Percentiles rank a stretch among this genome's conserved stretches.
Conservation (phyloP, 37 sponge, comb jelly and placozoan species). For the Geodia barretti region DNA sequence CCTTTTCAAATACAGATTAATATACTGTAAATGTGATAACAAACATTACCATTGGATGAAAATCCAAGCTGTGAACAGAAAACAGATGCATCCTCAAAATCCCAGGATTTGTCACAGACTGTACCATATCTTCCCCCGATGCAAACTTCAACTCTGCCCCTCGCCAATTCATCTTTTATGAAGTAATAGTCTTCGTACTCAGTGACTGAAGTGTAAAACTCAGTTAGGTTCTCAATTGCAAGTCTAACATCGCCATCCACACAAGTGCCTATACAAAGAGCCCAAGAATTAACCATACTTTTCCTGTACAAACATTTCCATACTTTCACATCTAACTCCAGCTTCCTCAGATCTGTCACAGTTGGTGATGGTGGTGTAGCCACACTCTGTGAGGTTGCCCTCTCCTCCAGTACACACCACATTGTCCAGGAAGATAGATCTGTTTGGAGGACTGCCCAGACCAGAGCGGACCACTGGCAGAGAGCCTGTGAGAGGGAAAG, state of each 20-base stretch:
- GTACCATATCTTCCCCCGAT: slow-evolving; percentile 3
- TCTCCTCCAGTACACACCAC: slow-evolving; percentile 54
- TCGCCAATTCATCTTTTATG: neutral
- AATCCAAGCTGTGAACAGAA: slow-evolving; percentile 35
- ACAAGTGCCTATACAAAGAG: slow-evolving; percentile 17
- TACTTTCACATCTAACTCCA: slow-evolving; percentile 56
- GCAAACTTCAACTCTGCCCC: slow-evolving; percentile 16
- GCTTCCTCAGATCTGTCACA: slow-evolving; percentile 31
- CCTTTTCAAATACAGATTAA: too few relatives aligned
- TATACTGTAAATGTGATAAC: too few relatives aligned
- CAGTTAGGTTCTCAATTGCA: neutral
- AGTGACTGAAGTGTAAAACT: neutral
- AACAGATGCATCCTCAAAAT: slow-evolving; percentile 18
- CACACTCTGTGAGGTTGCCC: slow-evolving; percentile 32
- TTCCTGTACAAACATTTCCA: too few relatives aligned
- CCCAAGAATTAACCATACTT: neutral
- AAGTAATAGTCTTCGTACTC: neutral
- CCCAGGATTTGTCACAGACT: slow-evolving; percentile 18
- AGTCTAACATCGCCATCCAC: slow-evolving; percentile 22
- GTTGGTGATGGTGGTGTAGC: too few relatives aligned
- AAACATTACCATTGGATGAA: slow-evolving; percentile 38
- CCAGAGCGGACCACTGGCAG: too few relatives aligned
- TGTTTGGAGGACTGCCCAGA: too few relatives aligned
- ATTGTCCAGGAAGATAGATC: slow-evolving; percentile 42
- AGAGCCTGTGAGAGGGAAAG: too few relatives aligned